Conservation (phyloP, 2,888 invertebrate genomes). For the Caradrina kadenii region DNA sequence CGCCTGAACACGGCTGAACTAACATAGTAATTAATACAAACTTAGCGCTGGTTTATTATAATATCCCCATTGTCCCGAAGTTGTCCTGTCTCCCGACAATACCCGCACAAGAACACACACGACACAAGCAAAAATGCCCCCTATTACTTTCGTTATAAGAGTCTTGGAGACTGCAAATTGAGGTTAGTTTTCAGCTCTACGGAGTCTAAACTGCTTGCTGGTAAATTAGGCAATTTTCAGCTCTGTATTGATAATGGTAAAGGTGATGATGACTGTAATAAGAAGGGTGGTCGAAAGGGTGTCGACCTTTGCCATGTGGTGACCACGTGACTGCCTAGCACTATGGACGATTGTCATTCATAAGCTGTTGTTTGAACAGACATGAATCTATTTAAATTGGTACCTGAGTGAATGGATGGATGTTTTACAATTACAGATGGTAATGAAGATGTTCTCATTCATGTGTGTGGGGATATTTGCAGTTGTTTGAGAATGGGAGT, state of each 20-base stretch:
- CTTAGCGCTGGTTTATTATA: slow-evolving; percentile 67
- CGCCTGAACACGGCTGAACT: slow-evolving; percentile 38
- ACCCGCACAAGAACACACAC: background rate
- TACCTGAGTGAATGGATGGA: slow-evolving; percentile 53
- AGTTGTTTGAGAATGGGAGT: slow-evolving; percentile 20
- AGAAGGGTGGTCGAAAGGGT: slow-evolving; percentile 69
- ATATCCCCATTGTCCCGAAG: slow-evolving; percentile 69
- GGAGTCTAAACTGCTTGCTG: background rate
- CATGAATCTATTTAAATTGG: slow-evolving; percentile 59
- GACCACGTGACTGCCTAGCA: slow-evolving; percentile 69
- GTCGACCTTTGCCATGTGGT: slow-evolving; percentile 77
- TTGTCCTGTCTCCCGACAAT: slow-evolving; percentile 55
- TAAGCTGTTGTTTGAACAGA: slow-evolving; percentile 57
- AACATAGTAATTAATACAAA: slow-evolving; percentile 62
- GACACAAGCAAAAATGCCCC: background rate
- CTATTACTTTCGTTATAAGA: slow-evolving; percentile 8
- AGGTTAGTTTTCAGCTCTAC: slow-evolving; percentile 15
- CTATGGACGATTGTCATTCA: slow-evolving; percentile 70
- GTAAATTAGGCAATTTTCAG: slow-evolving; percentile 19
- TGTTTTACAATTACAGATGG: slow-evolving; percentile 49
- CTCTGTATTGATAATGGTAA: background rate
- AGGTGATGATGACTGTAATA: slow-evolving; percentile 1
- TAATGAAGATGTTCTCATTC: slow-evolving; percentile 51
- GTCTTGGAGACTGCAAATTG: slow-evolving; percentile 3
- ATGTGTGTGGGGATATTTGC: slow-evolving; percentile 20